Base-by-base conservation (phyloP, 2,113 vertebrate species). In the Saguinus imperator region DNA sequence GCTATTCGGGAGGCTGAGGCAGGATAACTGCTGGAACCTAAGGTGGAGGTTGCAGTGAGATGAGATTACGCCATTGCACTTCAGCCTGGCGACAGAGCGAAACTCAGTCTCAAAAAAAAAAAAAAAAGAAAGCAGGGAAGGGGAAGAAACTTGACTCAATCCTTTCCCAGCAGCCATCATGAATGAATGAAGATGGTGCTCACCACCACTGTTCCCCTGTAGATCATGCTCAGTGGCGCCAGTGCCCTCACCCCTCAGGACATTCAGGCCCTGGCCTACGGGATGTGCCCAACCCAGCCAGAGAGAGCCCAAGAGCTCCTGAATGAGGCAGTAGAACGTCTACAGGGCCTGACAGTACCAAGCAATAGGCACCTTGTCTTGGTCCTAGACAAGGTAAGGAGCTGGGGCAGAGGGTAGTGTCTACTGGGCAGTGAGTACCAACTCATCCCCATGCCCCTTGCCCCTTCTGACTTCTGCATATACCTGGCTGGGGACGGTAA, bases 371-470 rank as follows among this genome's bases (percentile, higher is more conserved):
- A 99, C 48, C 97, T 99, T 1, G 97, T 99, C 70, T 98, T 99
- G 40, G 98, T 99, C 55, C 97, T 99, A 50, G 99, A 99, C 97
- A 99, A 99, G 98, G 99, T 99, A 94, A 79, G 90, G 79, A 86
- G 48, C 86, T 2, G 13, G 27, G 50, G 8, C 72, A 4, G 43
- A 50, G 32, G 61, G 45, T 43, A 20, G 50, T 35, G 12, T 70
- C 68, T 37, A 70, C n/a, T 55, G 91, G 73, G 43, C 40, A 23
- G 25, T 68, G 57, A 77, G 57, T 18, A 87, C 32, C 11, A 32
- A 13, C 35, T 72, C 25, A 27, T 35, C 5, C 7, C 27, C 1
- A 23, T 1, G 5, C 43, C 8, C 37, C 57, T 61, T 1, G 5
- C 43, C 8, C 37, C 57, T 61, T 79, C 55, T 7, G 57, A 35